These are phyloP conservation scores for Lepidocyrtoides sp. DNA, from an alignment of 2,888 invertebrate species.

Conservation along the genomic window DNA sequence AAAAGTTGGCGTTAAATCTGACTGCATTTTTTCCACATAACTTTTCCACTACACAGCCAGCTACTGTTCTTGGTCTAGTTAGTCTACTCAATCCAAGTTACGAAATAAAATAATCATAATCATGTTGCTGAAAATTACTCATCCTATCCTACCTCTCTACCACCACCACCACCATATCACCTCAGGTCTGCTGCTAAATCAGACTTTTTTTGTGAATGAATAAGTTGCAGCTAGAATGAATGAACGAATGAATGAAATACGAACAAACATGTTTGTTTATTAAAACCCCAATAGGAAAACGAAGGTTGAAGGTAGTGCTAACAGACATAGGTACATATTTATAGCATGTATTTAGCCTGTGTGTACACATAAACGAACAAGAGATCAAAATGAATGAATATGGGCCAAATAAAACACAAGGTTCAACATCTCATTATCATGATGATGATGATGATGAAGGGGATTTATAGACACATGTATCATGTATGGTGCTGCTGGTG, in stretches of 20 bases:
- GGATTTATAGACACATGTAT: slow-evolving; percentile 37
- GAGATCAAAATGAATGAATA: slow-evolving; percentile 48
- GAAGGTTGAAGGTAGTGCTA: slow-evolving; percentile 44
- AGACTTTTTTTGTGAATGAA: slow-evolving; percentile 72
- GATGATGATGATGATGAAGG: neutral
- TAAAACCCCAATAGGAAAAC: neutral
- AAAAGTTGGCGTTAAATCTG: neutral
- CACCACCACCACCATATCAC: neutral
- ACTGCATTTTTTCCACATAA: slow-evolving; percentile 4
- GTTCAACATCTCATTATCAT: slow-evolving; percentile 50
- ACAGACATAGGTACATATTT: neutral
- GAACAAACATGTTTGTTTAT: slow-evolving; percentile 60
- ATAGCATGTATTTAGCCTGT: neutral
- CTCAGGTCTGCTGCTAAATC: slow-evolving; percentile 24
- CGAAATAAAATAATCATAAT: slow-evolving; percentile 57
- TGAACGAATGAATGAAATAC: slow-evolving; percentile 59
- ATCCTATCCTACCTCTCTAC: neutral
- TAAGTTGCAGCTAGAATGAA: neutral
- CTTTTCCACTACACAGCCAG: neutral
- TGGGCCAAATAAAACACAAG: slow-evolving; percentile 17
- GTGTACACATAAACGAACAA: neutral
- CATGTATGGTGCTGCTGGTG: neutral
- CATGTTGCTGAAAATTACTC: slow-evolving; percentile 48
- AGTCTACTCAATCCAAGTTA: slow-evolving; percentile 42
- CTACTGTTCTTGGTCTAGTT: slow-evolving; percentile 46